These are phyloP conservation scores for Tortricodes alternella DNA, from an alignment of 2,888 invertebrate genomes.

Conservation along the genomic window DNA sequence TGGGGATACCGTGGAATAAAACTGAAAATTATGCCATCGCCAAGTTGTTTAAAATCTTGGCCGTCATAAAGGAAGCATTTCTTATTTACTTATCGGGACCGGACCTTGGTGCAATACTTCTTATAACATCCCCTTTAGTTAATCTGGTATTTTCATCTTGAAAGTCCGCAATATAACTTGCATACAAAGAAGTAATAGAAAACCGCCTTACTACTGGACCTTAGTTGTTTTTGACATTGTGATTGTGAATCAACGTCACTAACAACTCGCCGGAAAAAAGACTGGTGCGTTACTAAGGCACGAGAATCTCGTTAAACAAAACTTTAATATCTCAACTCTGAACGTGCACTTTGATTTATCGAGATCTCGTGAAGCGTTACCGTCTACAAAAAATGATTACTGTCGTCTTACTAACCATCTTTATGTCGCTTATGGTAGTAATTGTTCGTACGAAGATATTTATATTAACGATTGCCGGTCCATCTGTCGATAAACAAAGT, in stretches of 20 bases:
- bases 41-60: too few relatives aligned
- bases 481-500: constrained; percentile 86
- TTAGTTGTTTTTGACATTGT: neutral
- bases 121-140: neutral
- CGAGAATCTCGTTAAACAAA: constrained; percentile 24
- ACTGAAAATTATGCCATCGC: neutral
- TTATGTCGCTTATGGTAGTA: constrained; percentile 99
- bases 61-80: too few relatives aligned
- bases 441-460: constrained; percentile 99
- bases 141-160: neutral
- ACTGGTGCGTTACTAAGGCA: constrained; percentile 19
- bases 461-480: constrained; percentile 97
- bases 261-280: constrained; percentile 9
- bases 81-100: too few relatives aligned
- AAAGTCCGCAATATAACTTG: neutral
- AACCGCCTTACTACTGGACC: neutral
- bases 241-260: constrained; percentile 6
- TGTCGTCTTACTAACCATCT: constrained; percentile 98
- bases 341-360: neutral
- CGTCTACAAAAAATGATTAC: constrained; percentile 17
- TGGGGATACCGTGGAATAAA: neutral
- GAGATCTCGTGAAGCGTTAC: neutral
- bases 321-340: neutral
- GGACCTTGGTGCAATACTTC: too few relatives aligned
- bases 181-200: neutral